A percentile compares a stretch with the other conserved stretches of the same genome.
phyloP scores from a whole-genome alignment of 2,888 invertebrate genomes.

The Amphipyra berbera region DNA sequence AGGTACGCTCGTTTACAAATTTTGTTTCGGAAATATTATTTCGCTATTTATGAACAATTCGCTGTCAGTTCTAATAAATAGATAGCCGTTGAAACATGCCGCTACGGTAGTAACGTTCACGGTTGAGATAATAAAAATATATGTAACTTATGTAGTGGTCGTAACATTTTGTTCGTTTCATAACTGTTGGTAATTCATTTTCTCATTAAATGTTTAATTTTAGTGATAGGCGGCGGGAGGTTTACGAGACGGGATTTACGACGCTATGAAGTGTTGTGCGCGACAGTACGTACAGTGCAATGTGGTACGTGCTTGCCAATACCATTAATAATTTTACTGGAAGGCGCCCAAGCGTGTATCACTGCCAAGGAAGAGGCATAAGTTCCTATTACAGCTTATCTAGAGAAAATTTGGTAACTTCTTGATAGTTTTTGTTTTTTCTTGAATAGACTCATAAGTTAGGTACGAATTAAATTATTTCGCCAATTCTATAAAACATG shows the following conservation, averaged over 20 bases:
- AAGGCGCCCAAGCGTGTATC: conserved; percentile 64
- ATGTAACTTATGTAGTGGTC: conserved; percentile 71
- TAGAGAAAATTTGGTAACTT: neutral
- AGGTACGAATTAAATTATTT: too few relatives aligned
- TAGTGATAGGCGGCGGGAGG: conserved; percentile 69
- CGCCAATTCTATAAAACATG: too few relatives aligned
- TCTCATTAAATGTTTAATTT: conserved; percentile 83
- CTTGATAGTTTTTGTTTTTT: too few relatives aligned
- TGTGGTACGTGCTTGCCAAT: conserved; percentile 66
- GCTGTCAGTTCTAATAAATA: conserved; percentile 79
- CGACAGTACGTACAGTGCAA: conserved; percentile 64
- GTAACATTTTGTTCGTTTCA: conserved; percentile 67
- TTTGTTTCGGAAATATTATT: conserved; percentile 70
- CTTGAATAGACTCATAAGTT: too few relatives aligned
- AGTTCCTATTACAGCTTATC: conserved; percentile 55
- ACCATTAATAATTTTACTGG: conserved; percentile 69
- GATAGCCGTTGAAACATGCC: conserved; percentile 66
- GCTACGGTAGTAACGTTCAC: conserved; percentile 62
- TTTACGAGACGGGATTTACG: conserved; percentile 76
- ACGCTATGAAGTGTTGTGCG: conserved; percentile 71
- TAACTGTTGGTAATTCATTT: conserved; percentile 77
- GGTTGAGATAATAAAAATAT: conserved; percentile 75
- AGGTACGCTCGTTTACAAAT: conserved; percentile 71
- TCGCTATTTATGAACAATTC: conserved; percentile 74
- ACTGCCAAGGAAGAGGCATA: conserved; percentile 62